Conservation (phyloP, 2,797 vertebrate species). For the Sardinella longiceps region DNA sequence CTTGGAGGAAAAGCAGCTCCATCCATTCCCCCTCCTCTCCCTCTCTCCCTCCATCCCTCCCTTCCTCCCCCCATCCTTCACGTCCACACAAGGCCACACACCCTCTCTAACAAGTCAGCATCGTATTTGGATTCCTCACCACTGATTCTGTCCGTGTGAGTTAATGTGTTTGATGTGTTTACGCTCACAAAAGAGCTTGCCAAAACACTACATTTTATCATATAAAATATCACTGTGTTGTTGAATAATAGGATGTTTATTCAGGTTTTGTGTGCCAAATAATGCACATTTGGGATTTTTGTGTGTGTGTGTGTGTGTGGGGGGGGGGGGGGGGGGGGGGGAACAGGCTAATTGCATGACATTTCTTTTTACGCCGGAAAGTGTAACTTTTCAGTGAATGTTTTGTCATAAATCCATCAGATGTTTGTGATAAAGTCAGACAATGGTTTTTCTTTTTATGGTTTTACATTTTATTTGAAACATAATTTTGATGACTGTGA, state of each 20-base stretch:
- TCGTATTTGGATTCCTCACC: not conserved
- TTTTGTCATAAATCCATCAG: not conserved
- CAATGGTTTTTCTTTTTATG: not conserved
- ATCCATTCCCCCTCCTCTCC: not conserved
- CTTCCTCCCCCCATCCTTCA: not conserved
- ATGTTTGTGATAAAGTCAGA: not conserved
- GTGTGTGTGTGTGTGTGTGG: too few relatives aligned
- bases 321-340: too few relatives aligned
- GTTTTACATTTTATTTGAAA: not conserved
- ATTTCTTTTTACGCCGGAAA: not conserved
- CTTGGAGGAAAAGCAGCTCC: slow-evolving; percentile 19
- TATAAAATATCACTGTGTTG: not conserved
- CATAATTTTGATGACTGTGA: not conserved
- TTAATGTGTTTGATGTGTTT: slow-evolving; percentile 13
- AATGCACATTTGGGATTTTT: not conserved
- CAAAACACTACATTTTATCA: not conserved
- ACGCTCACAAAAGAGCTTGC: not conserved
- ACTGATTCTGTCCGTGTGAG: not conserved
- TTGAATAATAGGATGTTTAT: slow-evolving; percentile 2
- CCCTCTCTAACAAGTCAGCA: slow-evolving; percentile 32
- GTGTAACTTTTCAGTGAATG: not conserved
- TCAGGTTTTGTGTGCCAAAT: not conserved
- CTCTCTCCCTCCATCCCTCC: not conserved
- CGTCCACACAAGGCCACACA: slow-evolving; percentile 35
- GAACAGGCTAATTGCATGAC: not conserved